Evolutionary conservation across 2,888 invertebrate species (phyloP).

Genomic region (Lochmaea capreae): DNA sequence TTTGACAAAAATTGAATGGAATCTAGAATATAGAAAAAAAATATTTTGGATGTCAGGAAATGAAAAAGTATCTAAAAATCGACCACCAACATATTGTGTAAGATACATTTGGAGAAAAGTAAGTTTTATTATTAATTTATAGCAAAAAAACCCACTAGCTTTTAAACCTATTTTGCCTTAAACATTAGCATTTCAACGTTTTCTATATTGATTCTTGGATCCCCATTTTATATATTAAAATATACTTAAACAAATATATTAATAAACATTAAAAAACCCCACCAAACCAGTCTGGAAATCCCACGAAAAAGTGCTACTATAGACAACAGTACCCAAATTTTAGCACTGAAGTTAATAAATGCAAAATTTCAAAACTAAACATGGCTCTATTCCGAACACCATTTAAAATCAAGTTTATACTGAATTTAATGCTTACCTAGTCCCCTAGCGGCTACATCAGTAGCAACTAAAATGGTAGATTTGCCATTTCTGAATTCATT

Average conservation of each 20-base stretch:
- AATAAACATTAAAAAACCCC: constrained; percentile 4
- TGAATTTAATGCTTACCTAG: constrained; percentile 77
- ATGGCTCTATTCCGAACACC: constrained; percentile 46
- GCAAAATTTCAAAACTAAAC: constrained; percentile 43
- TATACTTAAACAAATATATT: background rate
- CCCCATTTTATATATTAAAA: background rate
- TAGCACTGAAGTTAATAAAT: constrained; percentile 21
- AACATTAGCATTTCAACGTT: too few species aligned
- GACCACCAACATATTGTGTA: too few species aligned
- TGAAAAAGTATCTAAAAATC: too few species aligned
- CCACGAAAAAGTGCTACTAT: constrained; percentile 55
- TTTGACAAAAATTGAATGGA: too few species aligned
- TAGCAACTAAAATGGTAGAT: constrained; percentile 92
- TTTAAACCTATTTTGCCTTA: too few species aligned
- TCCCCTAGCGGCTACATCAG: constrained; percentile 97
- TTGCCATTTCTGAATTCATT: constrained; percentile 90
- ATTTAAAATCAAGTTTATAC: background rate
- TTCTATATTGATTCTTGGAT: too few species aligned
- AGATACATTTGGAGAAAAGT: too few species aligned
- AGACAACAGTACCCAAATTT: constrained; percentile 41
- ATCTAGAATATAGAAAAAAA: too few species aligned
- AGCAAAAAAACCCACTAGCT: too few species aligned
- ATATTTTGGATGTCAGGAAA: too few species aligned
- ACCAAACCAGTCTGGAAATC: constrained; percentile 64
- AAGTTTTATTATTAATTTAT: too few species aligned